phyloP scores from a whole-genome alignment of 2,888 invertebrate species.

The Agrilus cyanescens region DNA sequence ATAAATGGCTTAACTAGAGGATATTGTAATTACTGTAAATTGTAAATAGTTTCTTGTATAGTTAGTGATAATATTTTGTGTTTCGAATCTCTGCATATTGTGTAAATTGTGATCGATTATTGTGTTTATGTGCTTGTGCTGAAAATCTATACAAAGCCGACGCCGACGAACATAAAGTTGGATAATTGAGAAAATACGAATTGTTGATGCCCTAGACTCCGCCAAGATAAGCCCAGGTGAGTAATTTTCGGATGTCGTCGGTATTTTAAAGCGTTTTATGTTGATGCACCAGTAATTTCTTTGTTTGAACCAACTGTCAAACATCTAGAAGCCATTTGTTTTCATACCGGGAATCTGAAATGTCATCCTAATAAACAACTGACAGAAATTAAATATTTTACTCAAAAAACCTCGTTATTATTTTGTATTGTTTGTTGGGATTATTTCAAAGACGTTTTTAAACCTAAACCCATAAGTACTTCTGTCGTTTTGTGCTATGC shows the following conservation, averaged over 20 bases:
- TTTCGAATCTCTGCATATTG: slow-evolving; percentile 36
- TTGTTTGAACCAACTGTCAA: slow-evolving; percentile 43
- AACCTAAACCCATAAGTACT: too few species aligned
- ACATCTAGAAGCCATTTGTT: slow-evolving; percentile 43
- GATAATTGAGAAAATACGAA: slow-evolving; percentile 37
- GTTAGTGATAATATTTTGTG: slow-evolving; percentile 58
- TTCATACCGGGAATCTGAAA: slow-evolving; percentile 35
- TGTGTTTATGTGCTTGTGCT: slow-evolving; percentile 49
- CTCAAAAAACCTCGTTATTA: neutral
- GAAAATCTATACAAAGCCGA: slow-evolving; percentile 45
- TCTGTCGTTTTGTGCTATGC: too few species aligned
- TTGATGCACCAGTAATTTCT: slow-evolving; percentile 28
- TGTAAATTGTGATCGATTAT: slow-evolving; percentile 43
- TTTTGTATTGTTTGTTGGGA: too few species aligned
- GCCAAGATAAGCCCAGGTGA: slow-evolving; percentile 30
- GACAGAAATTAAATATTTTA: slow-evolving; percentile 16
- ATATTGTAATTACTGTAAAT: slow-evolving; percentile 55
- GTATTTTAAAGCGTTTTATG: slow-evolving; percentile 6
- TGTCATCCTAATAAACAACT: slow-evolving; percentile 34
- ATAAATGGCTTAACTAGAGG: slow-evolving; percentile 55
- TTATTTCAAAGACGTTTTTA: neutral
- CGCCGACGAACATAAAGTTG: slow-evolving; percentile 46
- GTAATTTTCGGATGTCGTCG: slow-evolving; percentile 10
- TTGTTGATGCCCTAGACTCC: slow-evolving; percentile 29
- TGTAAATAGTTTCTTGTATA: slow-evolving; percentile 64